phyloP scores from a whole-genome alignment of 2,888 invertebrate genomes.

The Cotesia congregata region DNA sequence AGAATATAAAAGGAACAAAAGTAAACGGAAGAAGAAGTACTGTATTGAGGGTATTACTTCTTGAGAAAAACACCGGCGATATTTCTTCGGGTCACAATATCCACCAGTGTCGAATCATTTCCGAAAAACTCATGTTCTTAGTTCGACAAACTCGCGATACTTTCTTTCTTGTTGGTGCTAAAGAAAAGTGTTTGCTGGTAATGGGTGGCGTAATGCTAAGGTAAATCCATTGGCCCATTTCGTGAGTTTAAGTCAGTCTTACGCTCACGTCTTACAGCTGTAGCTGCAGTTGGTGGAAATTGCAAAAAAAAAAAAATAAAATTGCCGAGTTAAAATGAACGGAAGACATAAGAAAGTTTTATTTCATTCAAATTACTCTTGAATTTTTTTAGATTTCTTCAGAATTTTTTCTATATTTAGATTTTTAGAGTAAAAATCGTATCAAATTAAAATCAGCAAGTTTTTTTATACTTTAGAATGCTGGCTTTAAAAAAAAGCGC shows the following conservation, averaged over 20 bases:
- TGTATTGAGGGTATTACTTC: not conserved
- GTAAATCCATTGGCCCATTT: constrained; percentile 29
- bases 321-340: not conserved
- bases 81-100: not conserved
- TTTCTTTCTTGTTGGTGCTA: not conserved
- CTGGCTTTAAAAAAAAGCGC: no score
- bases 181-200: not conserved
- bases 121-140: not conserved
- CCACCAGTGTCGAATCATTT: not conserved
- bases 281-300: not conserved
- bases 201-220: not conserved
- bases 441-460: no score
- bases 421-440: no score
- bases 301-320: not conserved
- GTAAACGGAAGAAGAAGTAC: not conserved
- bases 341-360: constrained; percentile 39
- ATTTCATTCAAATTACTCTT: constrained; percentile 53
- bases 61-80: not conserved
- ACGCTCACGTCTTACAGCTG: not conserved
- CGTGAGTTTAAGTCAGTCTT: not conserved
- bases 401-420: no score
- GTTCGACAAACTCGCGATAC: not conserved
- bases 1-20: no score
- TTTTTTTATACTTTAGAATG: no score
- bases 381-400: not conserved